Conservation (phyloP, 2,888 invertebrate species). For the Endomychus coccineus region DNA sequence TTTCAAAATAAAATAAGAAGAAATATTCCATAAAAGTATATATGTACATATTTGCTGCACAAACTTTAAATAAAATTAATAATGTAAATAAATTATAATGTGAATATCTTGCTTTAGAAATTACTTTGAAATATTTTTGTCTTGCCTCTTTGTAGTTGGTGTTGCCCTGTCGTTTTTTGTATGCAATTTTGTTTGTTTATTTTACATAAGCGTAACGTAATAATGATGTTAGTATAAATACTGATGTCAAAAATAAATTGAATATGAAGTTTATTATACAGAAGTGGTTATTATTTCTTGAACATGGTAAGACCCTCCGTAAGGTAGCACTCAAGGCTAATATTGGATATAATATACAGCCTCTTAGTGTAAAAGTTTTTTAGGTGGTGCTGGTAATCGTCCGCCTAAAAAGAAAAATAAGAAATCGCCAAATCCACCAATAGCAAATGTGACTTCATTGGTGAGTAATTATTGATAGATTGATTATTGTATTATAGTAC, state of each 20-base stretch:
- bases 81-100: conserved; percentile 11
- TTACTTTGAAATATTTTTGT: conserved; percentile 18
- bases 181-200: conserved; percentile 29
- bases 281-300: conserved; percentile 25
- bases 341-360: conserved; percentile 1
- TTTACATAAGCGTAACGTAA: conserved; percentile 24
- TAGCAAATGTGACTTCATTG: conserved; percentile 26
- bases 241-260: conserved; percentile 39
- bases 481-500: too few relatives aligned
- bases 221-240: conserved; percentile 36
- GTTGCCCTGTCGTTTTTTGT: conserved; percentile 23
- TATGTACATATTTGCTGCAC: conserved; percentile 16
- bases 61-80: conserved; percentile 8
- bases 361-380: conserved; percentile 27
- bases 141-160: conserved; percentile 37
- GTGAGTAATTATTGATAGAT: conserved; percentile 27
- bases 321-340: conserved; percentile 21
- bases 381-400: conserved; percentile 40
- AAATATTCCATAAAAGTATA: conserved; percentile 6
- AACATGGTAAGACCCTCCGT: conserved; percentile 30
- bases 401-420: conserved; percentile 50
- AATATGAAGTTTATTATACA: conserved; percentile 37
- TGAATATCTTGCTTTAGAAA: conserved; percentile 3
- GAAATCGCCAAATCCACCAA: conserved; percentile 43
- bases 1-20: conserved; percentile 3